phyloP scores from a whole-genome alignment of 1,140 invertebrate genomes.

The Cepaea nemoralis region DNA sequence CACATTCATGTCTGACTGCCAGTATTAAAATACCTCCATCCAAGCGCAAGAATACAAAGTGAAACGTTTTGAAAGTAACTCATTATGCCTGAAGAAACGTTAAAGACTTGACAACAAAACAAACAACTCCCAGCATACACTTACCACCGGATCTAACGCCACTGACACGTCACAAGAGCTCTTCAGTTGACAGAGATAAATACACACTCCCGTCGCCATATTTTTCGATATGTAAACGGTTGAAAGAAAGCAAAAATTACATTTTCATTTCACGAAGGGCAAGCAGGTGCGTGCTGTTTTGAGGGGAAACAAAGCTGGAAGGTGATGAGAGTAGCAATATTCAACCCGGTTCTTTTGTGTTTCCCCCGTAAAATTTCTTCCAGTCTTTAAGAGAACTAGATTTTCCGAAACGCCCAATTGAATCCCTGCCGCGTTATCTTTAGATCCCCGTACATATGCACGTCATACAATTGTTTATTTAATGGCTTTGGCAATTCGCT shows the following conservation, averaged over 20 bases:
- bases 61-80: neutral
- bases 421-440: neutral
- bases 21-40: neutral
- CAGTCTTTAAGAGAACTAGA: neutral
- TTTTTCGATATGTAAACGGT: neutral
- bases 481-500: neutral
- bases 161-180: slow-evolving; percentile 4
- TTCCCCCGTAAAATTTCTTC: neutral
- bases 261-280: neutral
- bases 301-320: neutral
- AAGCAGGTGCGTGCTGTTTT: neutral
- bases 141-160: neutral
- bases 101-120: neutral
- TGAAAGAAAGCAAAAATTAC: neutral
- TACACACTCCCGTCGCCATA: neutral
- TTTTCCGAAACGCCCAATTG: neutral
- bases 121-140: neutral
- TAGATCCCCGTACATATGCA: neutral
- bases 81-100: neutral
- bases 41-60: neutral
- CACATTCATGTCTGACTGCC: neutral
- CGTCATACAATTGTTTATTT: neutral
- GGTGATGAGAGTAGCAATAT: neutral
- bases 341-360: neutral
- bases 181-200: neutral